Evolutionary conservation across 2,888 invertebrate genomes (phyloP).

Genomic region (Lydus trimaculatus): DNA sequence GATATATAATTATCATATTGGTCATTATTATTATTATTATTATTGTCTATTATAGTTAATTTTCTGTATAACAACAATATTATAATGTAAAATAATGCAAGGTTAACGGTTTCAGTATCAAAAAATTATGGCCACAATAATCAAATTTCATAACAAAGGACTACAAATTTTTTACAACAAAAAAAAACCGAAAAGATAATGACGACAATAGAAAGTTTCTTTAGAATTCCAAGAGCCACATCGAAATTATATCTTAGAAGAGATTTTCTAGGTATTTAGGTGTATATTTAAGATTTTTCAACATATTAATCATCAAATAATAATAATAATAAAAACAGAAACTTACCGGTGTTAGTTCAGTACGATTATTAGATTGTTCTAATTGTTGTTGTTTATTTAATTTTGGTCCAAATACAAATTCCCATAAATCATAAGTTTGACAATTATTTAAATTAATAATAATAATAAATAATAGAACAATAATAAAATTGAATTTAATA

Average conservation of each 20-base stretch:
- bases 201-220: neutral
- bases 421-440: slow-evolving; percentile 15
- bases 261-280: neutral
- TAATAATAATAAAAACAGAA: slow-evolving; percentile 3
- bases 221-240: slow-evolving; percentile 16
- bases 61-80: neutral
- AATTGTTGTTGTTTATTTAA: neutral
- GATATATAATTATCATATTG: too few species aligned
- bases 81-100: neutral
- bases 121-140: neutral
- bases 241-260: slow-evolving; percentile 17
- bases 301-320: slow-evolving; percentile 10
- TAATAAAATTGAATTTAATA: neutral
- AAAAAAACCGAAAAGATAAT: neutral
- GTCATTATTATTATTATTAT: neutral
- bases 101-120: neutral
- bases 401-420: slow-evolving; percentile 19
- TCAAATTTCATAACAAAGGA: neutral
- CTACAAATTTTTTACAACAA: neutral
- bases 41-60: neutral
- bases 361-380: neutral
- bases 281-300: neutral
- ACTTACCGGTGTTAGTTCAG: slow-evolving; percentile 17
- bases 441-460: neutral
- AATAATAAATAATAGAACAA: neutral